Evolutionary conservation across 2,113 vertebrate genomes (phyloP).

Genomic region (Oryzias celebensis): DNA sequence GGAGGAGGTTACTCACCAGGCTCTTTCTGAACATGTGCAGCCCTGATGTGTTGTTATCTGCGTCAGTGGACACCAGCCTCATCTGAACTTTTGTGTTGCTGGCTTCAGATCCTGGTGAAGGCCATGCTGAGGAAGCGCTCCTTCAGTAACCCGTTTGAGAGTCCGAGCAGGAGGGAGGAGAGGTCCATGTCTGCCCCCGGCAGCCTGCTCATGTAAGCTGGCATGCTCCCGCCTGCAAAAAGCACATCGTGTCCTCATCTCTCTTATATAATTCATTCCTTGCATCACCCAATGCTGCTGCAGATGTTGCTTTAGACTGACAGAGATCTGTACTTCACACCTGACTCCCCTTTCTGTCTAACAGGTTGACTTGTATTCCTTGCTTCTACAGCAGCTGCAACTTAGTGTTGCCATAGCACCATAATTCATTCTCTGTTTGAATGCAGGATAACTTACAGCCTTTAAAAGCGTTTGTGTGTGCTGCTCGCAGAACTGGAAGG

Average conservation of each 20-base stretch:
- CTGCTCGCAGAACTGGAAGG: conserved; percentile 25
- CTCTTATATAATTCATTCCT: background rate
- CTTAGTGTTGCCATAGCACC: conserved; percentile 70
- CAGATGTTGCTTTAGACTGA: conserved; percentile 6
- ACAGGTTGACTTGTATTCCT: conserved; percentile 50
- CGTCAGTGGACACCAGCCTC: too few relatives aligned
- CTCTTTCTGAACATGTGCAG: background rate
- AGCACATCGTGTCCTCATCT: background rate
- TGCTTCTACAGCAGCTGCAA: conserved; percentile 49
- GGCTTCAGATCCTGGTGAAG: conserved; percentile 91
- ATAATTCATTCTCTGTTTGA: conserved; percentile 58
- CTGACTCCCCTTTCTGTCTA: conserved; percentile 40
- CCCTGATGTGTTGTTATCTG: too few relatives aligned
- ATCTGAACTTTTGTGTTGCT: background rate
- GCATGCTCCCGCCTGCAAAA: background rate
- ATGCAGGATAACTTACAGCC: conserved; percentile 45
- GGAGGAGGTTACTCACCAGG: background rate
- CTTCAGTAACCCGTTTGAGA: conserved; percentile 95
- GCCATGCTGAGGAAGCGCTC: conserved; percentile 97
- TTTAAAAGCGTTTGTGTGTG: conserved; percentile 56
- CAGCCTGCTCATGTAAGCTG: conserved; percentile 87
- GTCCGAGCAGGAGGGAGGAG: conserved; percentile 86
- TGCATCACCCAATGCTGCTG: background rate
- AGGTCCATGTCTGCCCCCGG: conserved; percentile 94
- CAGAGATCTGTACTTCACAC: conserved; percentile 11